Evolutionary conservation across 1,140 invertebrate genomes (phyloP).

Genomic region (Tribolium madens): DNA sequence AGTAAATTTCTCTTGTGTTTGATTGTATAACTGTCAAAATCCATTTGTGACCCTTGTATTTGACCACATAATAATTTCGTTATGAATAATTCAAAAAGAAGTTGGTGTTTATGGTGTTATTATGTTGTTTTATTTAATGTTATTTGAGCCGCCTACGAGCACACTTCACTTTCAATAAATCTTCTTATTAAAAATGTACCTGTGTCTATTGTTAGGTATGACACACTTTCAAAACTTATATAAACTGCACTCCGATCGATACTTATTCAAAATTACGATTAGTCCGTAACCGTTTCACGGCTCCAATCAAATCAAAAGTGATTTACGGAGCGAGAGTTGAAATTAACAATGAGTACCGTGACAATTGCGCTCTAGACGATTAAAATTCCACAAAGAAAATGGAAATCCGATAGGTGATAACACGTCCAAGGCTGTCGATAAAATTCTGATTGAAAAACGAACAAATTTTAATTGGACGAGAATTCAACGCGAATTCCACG

Average conservation of each 20-base stretch:
- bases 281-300: neutral
- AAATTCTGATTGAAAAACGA: neutral
- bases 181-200: constrained; percentile 31
- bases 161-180: constrained; percentile 30
- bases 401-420: neutral
- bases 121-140: constrained; percentile 23
- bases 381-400: neutral
- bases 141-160: constrained; percentile 4
- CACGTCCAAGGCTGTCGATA: neutral
- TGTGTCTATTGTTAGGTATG: constrained; percentile 28
- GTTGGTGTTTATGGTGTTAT: constrained; percentile 9
- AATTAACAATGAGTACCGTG: neutral
- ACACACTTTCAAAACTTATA: constrained; percentile 31
- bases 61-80: constrained; percentile 8
- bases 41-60: constrained; percentile 3
- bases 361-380: neutral
- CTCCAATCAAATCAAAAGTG: neutral
- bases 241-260: neutral
- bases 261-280: neutral
- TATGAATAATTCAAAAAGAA: constrained; percentile 26
- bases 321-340: neutral
- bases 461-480: constrained; percentile 16
- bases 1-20: neutral
- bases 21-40: neutral
- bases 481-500: constrained; percentile 16